These are phyloP conservation scores for Melanerpes aurifrons DNA, from an alignment of 2,113 vertebrate genomes.

Conservation along the genomic window DNA sequence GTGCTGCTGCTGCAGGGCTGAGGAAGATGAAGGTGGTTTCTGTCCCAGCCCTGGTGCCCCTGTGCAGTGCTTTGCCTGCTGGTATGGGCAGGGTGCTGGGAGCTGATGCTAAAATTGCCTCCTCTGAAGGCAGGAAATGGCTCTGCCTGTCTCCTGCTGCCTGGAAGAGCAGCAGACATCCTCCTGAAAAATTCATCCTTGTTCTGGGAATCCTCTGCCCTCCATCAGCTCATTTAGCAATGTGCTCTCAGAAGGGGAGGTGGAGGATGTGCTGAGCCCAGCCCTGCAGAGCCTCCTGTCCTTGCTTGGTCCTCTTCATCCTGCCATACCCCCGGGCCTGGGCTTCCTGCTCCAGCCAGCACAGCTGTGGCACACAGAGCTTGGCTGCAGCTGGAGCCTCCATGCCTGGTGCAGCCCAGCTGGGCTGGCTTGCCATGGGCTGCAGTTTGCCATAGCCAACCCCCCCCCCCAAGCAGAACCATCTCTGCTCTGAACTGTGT, in stretches of 20 bases:
- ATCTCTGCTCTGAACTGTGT: background rate
- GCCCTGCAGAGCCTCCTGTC: background rate
- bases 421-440: background rate
- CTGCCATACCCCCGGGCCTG: accelerated
- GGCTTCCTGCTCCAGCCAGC: background rate
- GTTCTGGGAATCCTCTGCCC: constrained; percentile 49
- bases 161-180: constrained; percentile 22
- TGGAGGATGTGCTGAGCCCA: background rate
- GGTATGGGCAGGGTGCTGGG: background rate
- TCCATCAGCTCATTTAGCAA: constrained; percentile 47
- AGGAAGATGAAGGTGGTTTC: background rate
- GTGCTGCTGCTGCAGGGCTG: background rate
- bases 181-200: constrained; percentile 58
- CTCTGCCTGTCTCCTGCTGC: constrained; percentile 10
- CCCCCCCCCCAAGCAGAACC: background rate
- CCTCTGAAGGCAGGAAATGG: constrained; percentile 24
- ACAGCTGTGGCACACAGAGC: background rate
- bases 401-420: background rate
- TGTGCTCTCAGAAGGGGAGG: background rate
- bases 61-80: background rate
- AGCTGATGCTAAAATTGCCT: constrained; percentile 5
- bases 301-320: background rate
- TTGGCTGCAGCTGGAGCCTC: background rate
- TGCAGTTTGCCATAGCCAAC: background rate
- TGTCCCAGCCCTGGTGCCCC: background rate